Conservation (phyloP, 2,888 invertebrate genomes). For the Oscheius onirici region DNA sequence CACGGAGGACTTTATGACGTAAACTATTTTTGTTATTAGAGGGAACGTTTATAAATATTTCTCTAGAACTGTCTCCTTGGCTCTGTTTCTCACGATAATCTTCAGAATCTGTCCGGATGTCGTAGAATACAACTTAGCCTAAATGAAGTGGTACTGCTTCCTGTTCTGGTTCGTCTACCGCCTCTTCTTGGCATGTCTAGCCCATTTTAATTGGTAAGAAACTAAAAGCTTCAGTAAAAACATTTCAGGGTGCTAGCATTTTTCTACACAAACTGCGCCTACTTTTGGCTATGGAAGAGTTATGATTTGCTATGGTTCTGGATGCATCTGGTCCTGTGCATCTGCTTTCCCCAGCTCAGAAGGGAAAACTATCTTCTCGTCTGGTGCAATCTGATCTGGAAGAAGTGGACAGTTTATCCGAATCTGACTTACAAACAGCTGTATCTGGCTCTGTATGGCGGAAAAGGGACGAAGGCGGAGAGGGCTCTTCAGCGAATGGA, state of each 20-base stretch:
- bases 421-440: constrained; percentile 64
- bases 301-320: constrained; percentile 71
- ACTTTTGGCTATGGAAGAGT: constrained; percentile 68
- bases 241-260: constrained; percentile 50
- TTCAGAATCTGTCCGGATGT: neutral
- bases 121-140: neutral
- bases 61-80: neutral
- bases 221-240: neutral
- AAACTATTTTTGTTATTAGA: too few species aligned
- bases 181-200: constrained; percentile 66
- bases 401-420: constrained; percentile 57
- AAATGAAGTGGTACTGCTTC: constrained; percentile 62
- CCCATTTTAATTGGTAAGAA: constrained; percentile 67
- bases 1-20: too few species aligned
- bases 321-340: constrained; percentile 67
- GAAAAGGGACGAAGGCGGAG: constrained; percentile 60
- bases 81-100: neutral
- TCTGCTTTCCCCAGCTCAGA: constrained; percentile 64
- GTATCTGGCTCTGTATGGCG: constrained; percentile 58
- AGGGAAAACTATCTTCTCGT: constrained; percentile 58
- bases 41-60: too few species aligned
- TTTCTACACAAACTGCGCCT: constrained; percentile 65
- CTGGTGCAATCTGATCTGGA: constrained; percentile 61
- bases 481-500: constrained; percentile 54
- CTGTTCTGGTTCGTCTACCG: constrained; percentile 69